phyloP scores from a whole-genome alignment of 2,113 vertebrate species.

The Cyprinodon brontotheroides region DNA sequence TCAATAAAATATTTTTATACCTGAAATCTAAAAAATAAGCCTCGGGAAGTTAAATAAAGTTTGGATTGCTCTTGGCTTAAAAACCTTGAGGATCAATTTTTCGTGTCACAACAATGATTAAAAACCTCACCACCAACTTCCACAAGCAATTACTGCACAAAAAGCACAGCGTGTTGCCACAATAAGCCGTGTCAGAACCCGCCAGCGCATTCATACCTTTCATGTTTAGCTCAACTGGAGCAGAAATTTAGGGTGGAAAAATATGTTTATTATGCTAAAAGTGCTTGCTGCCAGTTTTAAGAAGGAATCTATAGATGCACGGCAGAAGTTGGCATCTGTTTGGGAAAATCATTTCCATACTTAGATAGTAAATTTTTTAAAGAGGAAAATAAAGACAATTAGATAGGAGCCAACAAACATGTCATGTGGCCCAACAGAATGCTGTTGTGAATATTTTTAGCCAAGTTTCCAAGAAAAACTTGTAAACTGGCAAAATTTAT shows the following conservation, averaged over 20 bases:
- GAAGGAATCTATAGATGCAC: not conserved
- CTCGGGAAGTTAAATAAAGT: constrained; percentile 11
- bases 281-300: not conserved
- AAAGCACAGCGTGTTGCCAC: constrained; percentile 18
- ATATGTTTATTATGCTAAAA: not conserved
- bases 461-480: not conserved
- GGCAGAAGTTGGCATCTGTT: not conserved
- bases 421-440: not conserved
- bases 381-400: not conserved
- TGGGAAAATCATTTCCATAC: not conserved
- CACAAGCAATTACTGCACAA: constrained; percentile 35
- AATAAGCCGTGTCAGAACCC: constrained; percentile 42
- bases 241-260: constrained; percentile 15
- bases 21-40: constrained; percentile 13
- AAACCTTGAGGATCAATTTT: constrained; percentile 4
- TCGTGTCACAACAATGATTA: constrained; percentile 28
- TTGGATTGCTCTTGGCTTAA: constrained; percentile 4
- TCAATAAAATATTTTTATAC: not conserved
- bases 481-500: not conserved
- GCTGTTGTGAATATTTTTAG: not conserved
- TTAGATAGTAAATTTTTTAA: not conserved
- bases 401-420: not conserved
- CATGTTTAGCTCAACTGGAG: constrained; percentile 24
- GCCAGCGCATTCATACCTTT: constrained; percentile 44
- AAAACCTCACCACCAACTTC: constrained; percentile 30